These are phyloP conservation scores for Drosophila paramelanica DNA, from an alignment of 2,888 invertebrate genomes.

Conservation along the genomic window DNA sequence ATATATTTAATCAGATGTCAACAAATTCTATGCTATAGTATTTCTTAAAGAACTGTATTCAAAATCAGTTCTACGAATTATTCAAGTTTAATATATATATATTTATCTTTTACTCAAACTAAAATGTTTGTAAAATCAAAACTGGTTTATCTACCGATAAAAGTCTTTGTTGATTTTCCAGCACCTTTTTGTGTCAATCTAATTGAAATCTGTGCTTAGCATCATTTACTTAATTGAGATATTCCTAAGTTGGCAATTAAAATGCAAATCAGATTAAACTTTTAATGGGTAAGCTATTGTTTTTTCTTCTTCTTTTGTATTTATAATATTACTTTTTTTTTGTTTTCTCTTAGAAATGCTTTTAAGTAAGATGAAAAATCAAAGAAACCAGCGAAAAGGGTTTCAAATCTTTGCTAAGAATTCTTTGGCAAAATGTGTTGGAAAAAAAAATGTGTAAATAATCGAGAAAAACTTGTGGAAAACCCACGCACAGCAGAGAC, in stretches of 20 bases:
- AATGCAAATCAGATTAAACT: constrained; percentile 52
- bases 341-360: constrained; percentile 4
- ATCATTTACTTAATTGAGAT: constrained; percentile 43
- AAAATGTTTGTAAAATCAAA: too few species aligned
- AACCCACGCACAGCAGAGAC: constrained; percentile 40
- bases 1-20: too few species aligned
- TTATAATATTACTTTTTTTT: not conserved
- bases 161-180: not conserved
- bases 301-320: not conserved
- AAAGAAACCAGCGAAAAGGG: constrained; percentile 21
- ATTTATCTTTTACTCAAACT: not conserved
- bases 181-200: constrained; percentile 41
- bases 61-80: too few species aligned
- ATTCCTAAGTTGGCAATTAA: constrained; percentile 40
- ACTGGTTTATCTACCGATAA: not conserved
- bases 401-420: constrained; percentile 42
- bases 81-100: too few species aligned
- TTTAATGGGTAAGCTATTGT: constrained; percentile 45
- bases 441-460: constrained; percentile 57
- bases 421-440: constrained; percentile 15
- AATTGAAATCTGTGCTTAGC: constrained; percentile 45
- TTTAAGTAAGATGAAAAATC: constrained; percentile 26
- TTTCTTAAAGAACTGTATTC: too few species aligned
- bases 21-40: too few species aligned
- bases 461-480: constrained; percentile 56